Percentiles rank a stretch among this genome's conserved stretches.
phyloP scores from a whole-genome alignment of 2,888 invertebrate genomes.

The Micropterix aruncella region DNA sequence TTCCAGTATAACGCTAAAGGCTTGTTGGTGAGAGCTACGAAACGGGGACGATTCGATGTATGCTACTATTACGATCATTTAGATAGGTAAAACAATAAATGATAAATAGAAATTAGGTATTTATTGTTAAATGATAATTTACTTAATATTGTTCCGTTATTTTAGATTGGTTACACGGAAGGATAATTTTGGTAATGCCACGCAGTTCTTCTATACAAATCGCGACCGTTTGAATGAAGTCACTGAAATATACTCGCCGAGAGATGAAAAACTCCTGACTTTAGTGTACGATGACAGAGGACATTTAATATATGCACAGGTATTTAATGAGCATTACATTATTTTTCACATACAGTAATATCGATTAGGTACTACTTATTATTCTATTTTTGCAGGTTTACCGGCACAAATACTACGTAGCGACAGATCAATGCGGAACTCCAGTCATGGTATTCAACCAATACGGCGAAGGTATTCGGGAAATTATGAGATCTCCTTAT shows the following conservation, averaged over 20 bases:
- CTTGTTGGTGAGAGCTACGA: slow-evolving; percentile 70
- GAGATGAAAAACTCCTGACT: slow-evolving; percentile 83
- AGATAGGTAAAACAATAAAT: slow-evolving; percentile 42
- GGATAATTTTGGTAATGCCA: slow-evolving; percentile 86
- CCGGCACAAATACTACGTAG: slow-evolving; percentile 83
- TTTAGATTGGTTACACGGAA: slow-evolving; percentile 72
- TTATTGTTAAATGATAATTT: no score
- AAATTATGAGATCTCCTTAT: slow-evolving; percentile 88
- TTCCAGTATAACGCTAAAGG: slow-evolving; percentile 93
- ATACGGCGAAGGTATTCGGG: slow-evolving; percentile 84
- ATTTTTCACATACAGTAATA: no score
- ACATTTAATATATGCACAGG: slow-evolving; percentile 77
- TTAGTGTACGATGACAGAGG: slow-evolving; percentile 86
- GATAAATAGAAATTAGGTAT: not conserved
- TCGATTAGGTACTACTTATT: not conserved
- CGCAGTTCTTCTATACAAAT: slow-evolving; percentile 93
- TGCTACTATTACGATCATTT: slow-evolving; percentile 85
- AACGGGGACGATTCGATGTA: slow-evolving; percentile 80
- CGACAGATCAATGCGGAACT: slow-evolving; percentile 87
- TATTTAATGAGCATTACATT: slow-evolving; percentile 12
- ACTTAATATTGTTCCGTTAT: slow-evolving; percentile 4
- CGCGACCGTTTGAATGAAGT: slow-evolving; percentile 72
- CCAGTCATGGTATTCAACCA: slow-evolving; percentile 93
- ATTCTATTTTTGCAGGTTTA: not conserved
- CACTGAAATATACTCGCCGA: slow-evolving; percentile 85